Percentiles rank a stretch among this genome's conserved stretches.
These are phyloP conservation scores for Furnarius figulus DNA, from an alignment of 2,113 vertebrate genomes.

Conservation along the genomic window DNA sequence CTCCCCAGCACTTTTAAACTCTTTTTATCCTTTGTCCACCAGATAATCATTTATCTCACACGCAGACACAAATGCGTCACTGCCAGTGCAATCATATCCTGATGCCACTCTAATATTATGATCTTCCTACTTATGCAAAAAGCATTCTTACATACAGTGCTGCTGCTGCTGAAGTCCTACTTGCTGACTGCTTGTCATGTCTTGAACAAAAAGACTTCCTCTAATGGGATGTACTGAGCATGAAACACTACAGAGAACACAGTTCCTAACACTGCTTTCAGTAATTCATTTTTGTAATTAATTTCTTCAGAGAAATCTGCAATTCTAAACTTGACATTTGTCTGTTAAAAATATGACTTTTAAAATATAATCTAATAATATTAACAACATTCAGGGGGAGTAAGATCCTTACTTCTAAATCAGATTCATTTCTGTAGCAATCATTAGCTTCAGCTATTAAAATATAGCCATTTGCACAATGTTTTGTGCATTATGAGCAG, in stretches of 20 bases:
- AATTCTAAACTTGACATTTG: not conserved
- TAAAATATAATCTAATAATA: not conserved
- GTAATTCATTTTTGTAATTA: not conserved
- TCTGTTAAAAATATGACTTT: not conserved
- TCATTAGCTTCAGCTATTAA: not conserved
- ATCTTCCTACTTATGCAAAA: not conserved
- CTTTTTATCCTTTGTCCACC: not conserved
- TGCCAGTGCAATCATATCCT: not conserved
- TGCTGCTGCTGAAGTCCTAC: not conserved
- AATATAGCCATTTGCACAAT: not conserved
- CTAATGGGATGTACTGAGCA: not conserved
- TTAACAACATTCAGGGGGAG: not conserved
- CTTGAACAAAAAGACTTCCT: not conserved
- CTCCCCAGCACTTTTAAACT: not conserved
- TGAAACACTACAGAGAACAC: not conserved
- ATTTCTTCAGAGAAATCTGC: not conserved
- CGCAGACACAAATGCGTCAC: rapidly evolving
- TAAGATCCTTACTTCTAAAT: not conserved
- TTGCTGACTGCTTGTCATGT: not conserved
- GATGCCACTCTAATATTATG: not conserved
- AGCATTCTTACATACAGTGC: not conserved
- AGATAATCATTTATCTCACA: not conserved
- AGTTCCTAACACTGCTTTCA: not conserved
- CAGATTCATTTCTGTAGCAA: not conserved
- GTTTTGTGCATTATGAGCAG: not conserved